Percentiles rank a stretch among this genome's conserved stretches.
phyloP scores from a whole-genome alignment of 2,113 vertebrate genomes.

The Polyodon spathula region DNA sequence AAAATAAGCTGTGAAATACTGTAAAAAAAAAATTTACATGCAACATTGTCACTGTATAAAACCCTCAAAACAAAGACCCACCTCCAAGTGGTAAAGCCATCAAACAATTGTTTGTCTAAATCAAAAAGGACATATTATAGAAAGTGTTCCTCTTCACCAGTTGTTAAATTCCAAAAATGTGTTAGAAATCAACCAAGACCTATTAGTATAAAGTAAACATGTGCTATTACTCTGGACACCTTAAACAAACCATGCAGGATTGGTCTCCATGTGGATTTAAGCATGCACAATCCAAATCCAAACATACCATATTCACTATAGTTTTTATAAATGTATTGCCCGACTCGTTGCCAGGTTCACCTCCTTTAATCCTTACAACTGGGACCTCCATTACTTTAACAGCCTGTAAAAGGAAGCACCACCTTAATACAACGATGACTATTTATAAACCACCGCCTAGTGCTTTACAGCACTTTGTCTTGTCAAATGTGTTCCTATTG shows the following conservation, averaged over 20 bases:
- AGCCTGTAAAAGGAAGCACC: slow-evolving; percentile 75
- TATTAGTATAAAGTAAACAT: not conserved
- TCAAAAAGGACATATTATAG: slow-evolving; percentile 6
- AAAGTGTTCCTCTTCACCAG: slow-evolving; percentile 3
- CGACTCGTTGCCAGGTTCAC: slow-evolving; percentile 64
- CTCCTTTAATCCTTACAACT: slow-evolving; percentile 92
- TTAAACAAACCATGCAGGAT: slow-evolving; percentile 17
- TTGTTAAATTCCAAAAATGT: slow-evolving; percentile 4
- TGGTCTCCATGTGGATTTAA: slow-evolving; percentile 17
- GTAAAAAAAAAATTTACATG: not conserved
- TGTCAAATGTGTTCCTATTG: no score
- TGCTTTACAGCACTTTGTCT: no score
- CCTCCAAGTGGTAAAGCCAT: no score
- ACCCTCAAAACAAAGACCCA: no score
- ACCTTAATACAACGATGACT: slow-evolving; percentile 32
- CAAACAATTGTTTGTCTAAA: no score
- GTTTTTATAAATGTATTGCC: slow-evolving; percentile 90
- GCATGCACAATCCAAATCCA: slow-evolving; percentile 36
- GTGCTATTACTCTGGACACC: slow-evolving; percentile 15
- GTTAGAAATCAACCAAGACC: slow-evolving; percentile 14
- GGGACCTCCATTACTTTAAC: slow-evolving; percentile 93
- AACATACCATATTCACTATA: slow-evolving; percentile 92
- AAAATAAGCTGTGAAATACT: not conserved
- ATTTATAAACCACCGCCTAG: not conserved
- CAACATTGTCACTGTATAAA: no score